Conservation (phyloP, 2,797 vertebrate genomes). For the Enoplosus armatus region DNA sequence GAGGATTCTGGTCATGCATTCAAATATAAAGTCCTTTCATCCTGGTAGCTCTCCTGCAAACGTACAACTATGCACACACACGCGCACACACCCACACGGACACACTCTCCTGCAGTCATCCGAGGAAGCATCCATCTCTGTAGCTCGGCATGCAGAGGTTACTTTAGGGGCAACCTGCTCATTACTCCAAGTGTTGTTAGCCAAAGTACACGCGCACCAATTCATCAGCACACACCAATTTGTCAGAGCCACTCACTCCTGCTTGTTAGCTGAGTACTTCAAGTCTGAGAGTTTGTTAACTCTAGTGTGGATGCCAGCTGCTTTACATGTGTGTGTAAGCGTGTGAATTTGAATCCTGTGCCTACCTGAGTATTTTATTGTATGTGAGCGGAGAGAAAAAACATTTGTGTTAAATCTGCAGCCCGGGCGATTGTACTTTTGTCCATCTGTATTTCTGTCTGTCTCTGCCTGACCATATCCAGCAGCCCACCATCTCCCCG, state of each 20-base stretch:
- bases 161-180: constrained; percentile 79
- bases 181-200: constrained; percentile 84
- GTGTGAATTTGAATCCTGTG: constrained; percentile 1
- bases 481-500: constrained; percentile 19
- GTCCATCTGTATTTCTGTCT: constrained; percentile 55
- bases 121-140: constrained; percentile 71
- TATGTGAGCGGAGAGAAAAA: neutral
- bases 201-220: constrained; percentile 68
- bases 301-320: constrained; percentile 13
- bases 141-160: constrained; percentile 75
- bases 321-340: constrained; percentile 2
- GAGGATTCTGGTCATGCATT: constrained; percentile 38
- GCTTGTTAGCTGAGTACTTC: constrained; percentile 70
- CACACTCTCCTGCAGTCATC: constrained; percentile 21
- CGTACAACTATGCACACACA: constrained; percentile 11
- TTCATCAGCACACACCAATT: constrained; percentile 73
- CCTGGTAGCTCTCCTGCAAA: constrained; percentile 12
- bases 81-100: neutral
- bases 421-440: constrained; percentile 25
- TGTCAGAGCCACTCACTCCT: constrained; percentile 68
- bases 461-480: constrained; percentile 41
- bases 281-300: constrained; percentile 63
- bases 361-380: constrained; percentile 4
- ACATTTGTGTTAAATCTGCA: constrained; percentile 15
- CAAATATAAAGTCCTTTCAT: constrained; percentile 28